phyloP scores from a whole-genome alignment of 2,797 vertebrate genomes.

The Columba guinea region DNA sequence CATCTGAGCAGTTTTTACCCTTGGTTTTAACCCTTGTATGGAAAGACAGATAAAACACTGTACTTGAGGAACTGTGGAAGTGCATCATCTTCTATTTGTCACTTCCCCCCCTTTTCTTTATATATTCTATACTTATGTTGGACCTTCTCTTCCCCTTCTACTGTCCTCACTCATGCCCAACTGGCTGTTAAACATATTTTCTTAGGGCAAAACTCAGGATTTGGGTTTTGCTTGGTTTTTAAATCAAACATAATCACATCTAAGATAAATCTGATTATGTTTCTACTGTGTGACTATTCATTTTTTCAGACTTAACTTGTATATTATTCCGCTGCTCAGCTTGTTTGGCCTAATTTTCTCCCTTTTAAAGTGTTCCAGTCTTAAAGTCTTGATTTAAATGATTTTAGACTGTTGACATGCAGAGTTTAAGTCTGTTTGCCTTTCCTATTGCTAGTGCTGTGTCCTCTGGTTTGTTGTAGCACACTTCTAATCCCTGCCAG shows the following conservation, averaged over 20 bases:
- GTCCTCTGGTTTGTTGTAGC: not conserved
- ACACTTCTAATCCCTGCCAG: not conserved
- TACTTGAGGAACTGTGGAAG: not conserved
- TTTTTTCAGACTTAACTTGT: not conserved
- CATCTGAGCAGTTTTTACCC: not conserved
- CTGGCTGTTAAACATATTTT: not conserved
- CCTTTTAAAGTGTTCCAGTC: not conserved
- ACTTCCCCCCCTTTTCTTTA: not conserved
- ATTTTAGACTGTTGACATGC: not conserved
- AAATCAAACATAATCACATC: not conserved
- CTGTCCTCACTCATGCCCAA: not conserved
- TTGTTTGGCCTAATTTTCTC: not conserved
- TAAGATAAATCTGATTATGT: not conserved
- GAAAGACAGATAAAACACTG: not conserved
- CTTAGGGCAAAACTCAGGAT: accelerated
- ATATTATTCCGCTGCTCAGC: not conserved
- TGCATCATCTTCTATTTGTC: not conserved
- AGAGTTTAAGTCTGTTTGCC: not conserved
- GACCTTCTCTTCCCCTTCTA: not conserved
- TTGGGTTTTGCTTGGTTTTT: not conserved
- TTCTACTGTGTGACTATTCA: not conserved
- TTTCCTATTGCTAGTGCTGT: not conserved
- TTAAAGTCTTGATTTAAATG: not conserved
- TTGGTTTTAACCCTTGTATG: not conserved
- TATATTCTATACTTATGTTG: not conserved